Evolutionary conservation across 2,113 vertebrate genomes (phyloP), one percentile per base, ranked within the genome.

Genomic region (Otocyon megalotis): DNA sequence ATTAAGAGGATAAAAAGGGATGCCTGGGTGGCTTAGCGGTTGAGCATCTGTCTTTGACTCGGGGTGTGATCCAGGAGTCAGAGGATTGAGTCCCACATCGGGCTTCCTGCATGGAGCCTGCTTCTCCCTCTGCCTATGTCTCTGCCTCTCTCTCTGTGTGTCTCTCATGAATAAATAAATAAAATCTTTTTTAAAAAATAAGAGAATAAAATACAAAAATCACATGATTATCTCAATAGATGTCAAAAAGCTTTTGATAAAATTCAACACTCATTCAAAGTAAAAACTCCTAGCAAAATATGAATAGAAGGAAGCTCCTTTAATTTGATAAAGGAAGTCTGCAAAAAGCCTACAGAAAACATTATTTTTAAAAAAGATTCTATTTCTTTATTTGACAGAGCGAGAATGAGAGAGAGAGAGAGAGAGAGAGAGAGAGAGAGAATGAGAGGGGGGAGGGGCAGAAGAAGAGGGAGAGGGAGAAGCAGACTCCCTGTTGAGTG

Each of bases 251-350:
- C 24, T 76, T 88, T 82, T 92, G 32, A 76, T 88, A 83, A 58
- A 93, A 88, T 83, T 65, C 76, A 88, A 93, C 58, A 83, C 83
- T 84, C 79, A 58, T 56, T 56, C 35, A 67, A 93, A 58, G 77
- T 83, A 83, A 67, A 90, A 88, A 82, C 35, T 58, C 50, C 17
- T 50, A 30, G 84, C 56, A 43, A 88, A 82, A 58, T 88, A 74
- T 87, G 48, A 92, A 56, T 17, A 30, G 43, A 82, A 74, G 76
- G 24, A 82, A 65, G 67, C 17, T 7, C 56, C 15, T 84, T 77
- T 60, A 74, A 88, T 82, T 56, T 76, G 84, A 56, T 50, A 72
- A 94, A 13, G 13, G n/a, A 35, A 76, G 81, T 56, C 56, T 88
- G 12, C n/a, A 67, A 76, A 71, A 80, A 67, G 50, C 35, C 84